Evolutionary conservation across 2,797 vertebrate species (phyloP), one percentile per base, ranked within the genome.

Genomic region (Chromobotia macracanthus): DNA sequence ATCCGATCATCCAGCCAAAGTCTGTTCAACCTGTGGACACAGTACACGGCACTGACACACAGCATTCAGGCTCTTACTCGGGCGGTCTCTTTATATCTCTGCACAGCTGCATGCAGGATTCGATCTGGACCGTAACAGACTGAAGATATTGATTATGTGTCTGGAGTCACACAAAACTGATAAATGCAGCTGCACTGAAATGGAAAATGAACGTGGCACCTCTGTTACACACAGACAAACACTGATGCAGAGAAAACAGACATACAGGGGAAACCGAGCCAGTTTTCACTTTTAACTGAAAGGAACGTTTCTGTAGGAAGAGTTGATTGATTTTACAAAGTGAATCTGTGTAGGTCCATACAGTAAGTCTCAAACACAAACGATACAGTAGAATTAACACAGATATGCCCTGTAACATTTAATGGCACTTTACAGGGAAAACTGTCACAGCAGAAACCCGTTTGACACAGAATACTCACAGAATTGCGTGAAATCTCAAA

Each of bases 21-120:
- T 92, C 85, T 89, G 83, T 83, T 86, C 87, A 87, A 88, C 90
- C 91, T 92, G 90, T 6, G 58, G 86, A 90, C 58, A 83, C 72
- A 89, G 87, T 76, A 82, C 73, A 72, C 86, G 83, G 88, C 77
- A 80, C 46, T 3, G 73, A 77, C 79, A 85, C 60, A 72, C 66
- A 71, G 66, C 44, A 68, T 44, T 50, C 25, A n/a, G 23, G 38
- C 3, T 55, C 1, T 16, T 11, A n/a, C 28, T 31, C 21, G 5
- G 21, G 8, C n/a, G 28, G 65, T 68, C 75, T 77, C 38, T 31
- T 68, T 48, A 35, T 48, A 60, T 31, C 41, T 41, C 74, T 19
- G 11, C 50, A 16, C 15, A 35, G 1, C 10, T 3, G 5, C 35
- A 50, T 10, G 18, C 41, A 63, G 56, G 15, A 60, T 21, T 46